Evolutionary conservation across 2,113 vertebrate species (phyloP).

Genomic region (Ictalurus furcatus): DNA sequence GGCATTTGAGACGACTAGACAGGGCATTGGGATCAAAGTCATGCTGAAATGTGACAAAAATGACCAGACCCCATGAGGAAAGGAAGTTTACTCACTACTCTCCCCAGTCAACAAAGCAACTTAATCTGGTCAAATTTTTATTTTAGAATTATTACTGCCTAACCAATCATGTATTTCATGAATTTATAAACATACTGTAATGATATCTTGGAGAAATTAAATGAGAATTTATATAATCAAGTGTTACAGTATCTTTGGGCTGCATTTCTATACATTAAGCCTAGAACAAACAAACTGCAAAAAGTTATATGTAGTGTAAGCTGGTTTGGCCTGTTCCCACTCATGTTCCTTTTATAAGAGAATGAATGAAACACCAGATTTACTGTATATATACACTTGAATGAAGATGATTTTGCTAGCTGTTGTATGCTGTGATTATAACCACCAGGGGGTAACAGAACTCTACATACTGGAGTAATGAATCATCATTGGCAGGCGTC

Average conservation of each 20-base stretch:
- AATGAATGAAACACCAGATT: neutral
- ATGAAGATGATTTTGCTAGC: neutral
- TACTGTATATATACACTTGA: neutral
- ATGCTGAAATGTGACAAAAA: constrained; percentile 94
- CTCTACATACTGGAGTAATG: constrained; percentile 14
- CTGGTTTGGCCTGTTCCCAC: neutral
- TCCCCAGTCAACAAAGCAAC: neutral
- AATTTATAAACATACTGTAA: neutral
- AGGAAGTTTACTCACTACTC: neutral
- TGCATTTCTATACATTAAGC: neutral
- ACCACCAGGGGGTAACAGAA: constrained; percentile 55
- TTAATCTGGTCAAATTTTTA: neutral
- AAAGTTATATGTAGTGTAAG: neutral
- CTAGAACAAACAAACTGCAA: neutral
- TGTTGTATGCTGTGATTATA: constrained; percentile 3
- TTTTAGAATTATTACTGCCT: neutral
- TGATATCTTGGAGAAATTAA: neutral
- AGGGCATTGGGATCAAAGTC: constrained; percentile 88
- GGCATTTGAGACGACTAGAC: constrained; percentile 87
- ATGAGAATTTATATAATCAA: neutral
- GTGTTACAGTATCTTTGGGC: neutral
- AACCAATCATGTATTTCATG: neutral
- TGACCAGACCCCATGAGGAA: constrained; percentile 81
- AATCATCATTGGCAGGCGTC: neutral
- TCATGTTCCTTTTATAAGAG: neutral